Percentiles rank a stretch among this genome's conserved stretches.
phyloP scores from a whole-genome alignment of 1,140 invertebrate species.

The Neotoxoptera formosana region DNA sequence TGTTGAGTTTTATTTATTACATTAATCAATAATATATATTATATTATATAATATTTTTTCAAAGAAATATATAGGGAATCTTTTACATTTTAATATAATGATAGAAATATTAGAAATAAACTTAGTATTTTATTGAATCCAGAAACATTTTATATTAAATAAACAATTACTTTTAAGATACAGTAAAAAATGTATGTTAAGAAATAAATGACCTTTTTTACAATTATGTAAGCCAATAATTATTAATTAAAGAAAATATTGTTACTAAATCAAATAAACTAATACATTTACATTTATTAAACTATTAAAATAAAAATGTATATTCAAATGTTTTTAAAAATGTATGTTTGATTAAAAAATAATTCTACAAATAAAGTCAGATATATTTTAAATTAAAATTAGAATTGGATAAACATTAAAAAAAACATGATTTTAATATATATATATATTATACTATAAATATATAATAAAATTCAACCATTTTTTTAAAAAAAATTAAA shows the following conservation, averaged over 20 bases:
- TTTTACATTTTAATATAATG: background rate
- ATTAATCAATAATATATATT: no score
- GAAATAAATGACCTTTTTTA: background rate
- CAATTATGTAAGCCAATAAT: background rate
- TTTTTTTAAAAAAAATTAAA: background rate
- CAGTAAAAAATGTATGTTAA: no score
- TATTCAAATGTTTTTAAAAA: background rate
- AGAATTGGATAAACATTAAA: background rate
- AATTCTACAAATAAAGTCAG: background rate
- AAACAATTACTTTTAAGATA: background rate
- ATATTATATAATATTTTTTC: no score
- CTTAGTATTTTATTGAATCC: background rate
- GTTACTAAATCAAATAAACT: background rate
- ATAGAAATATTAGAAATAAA: background rate
- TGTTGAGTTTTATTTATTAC: background rate
- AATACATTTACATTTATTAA: constrained; percentile 32
- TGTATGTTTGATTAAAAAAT: constrained; percentile 10
- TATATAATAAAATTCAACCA: background rate
- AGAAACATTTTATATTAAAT: background rate
- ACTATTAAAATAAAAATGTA: constrained; percentile 2
- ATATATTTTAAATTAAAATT: constrained; percentile 26
- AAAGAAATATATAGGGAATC: background rate
- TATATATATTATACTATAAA: background rate
- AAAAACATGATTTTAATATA: background rate
- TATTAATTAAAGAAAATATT: background rate